A percentile compares a stretch with the other conserved stretches of the same genome.
phyloP scores from a whole-genome alignment of 1,140 invertebrate species.

The Cyrtorhinus lividipennis region DNA sequence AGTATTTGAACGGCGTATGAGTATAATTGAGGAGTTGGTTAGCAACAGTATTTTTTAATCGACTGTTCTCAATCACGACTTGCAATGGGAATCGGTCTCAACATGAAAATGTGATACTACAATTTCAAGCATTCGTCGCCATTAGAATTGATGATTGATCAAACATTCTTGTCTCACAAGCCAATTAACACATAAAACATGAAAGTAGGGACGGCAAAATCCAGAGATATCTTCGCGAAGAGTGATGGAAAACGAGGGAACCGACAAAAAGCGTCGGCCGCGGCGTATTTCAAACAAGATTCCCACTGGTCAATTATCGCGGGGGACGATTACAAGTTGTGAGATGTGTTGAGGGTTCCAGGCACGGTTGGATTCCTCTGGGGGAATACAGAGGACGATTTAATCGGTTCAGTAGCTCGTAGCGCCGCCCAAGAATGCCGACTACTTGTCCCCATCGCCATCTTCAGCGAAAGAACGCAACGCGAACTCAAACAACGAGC shows the following conservation, averaged over 20 bases:
- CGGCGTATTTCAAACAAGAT: not conserved
- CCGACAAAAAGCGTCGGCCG: not conserved
- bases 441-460: not conserved
- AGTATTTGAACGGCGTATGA: too few species aligned
- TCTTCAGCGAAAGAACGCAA: not conserved
- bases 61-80: too few species aligned
- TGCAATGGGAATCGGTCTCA: too few species aligned
- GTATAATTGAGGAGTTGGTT: too few species aligned
- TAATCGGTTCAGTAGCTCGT: not conserved
- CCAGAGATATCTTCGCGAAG: not conserved
- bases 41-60: too few species aligned
- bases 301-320: not conserved
- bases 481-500: not conserved
- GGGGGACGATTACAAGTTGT: not conserved
- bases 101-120: too few species aligned
- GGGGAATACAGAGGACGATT: not conserved
- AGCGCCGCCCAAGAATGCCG: not conserved
- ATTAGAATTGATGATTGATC: too few species aligned
- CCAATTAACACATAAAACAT: not conserved
- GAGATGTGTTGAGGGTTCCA: not conserved
- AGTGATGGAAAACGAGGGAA: not conserved
- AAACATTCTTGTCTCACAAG: too few species aligned
- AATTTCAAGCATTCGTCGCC: too few species aligned
- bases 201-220: not conserved
- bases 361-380: not conserved